Evolutionary conservation across 2,888 invertebrate species (phyloP).

Genomic region (Diachrysia chrysitis): DNA sequence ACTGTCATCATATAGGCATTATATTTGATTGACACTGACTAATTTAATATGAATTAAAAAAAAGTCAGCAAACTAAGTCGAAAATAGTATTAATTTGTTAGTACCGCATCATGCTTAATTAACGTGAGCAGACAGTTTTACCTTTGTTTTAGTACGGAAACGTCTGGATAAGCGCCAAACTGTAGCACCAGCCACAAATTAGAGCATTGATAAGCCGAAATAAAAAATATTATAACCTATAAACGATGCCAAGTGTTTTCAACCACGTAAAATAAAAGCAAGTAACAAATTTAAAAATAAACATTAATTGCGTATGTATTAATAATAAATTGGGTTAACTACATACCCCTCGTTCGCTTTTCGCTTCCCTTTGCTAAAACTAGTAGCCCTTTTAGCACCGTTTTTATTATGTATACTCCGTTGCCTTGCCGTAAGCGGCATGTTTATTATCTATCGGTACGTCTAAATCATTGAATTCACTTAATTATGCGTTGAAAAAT

Average conservation of each 20-base stretch:
- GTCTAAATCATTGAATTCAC: constrained; percentile 37
- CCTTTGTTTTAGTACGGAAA: constrained; percentile 65
- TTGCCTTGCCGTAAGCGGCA: constrained; percentile 84
- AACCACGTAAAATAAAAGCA: constrained; percentile 29
- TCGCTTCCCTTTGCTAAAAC: constrained; percentile 81
- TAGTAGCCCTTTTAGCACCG: constrained; percentile 79
- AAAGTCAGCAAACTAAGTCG: constrained; percentile 25
- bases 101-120: constrained; percentile 58
- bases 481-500: neutral
- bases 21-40: constrained; percentile 23
- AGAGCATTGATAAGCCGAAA: constrained; percentile 54
- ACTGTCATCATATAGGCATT: constrained; percentile 22
- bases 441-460: constrained; percentile 48
- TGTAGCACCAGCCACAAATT: constrained; percentile 63
- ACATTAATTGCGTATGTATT: constrained; percentile 32
- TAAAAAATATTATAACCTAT: constrained; percentile 54
- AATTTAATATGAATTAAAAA: constrained; percentile 17
- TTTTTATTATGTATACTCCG: constrained; percentile 84
- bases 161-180: constrained; percentile 73
- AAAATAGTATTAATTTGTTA: constrained; percentile 55
- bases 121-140: constrained; percentile 65
- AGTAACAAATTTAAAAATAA: constrained; percentile 30
- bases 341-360: constrained; percentile 80
- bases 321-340: constrained; percentile 30
- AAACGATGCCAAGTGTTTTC: constrained; percentile 44